These are phyloP conservation scores for Pteropus rufus DNA, from an alignment of 2,797 vertebrate species.

Conservation along the genomic window DNA sequence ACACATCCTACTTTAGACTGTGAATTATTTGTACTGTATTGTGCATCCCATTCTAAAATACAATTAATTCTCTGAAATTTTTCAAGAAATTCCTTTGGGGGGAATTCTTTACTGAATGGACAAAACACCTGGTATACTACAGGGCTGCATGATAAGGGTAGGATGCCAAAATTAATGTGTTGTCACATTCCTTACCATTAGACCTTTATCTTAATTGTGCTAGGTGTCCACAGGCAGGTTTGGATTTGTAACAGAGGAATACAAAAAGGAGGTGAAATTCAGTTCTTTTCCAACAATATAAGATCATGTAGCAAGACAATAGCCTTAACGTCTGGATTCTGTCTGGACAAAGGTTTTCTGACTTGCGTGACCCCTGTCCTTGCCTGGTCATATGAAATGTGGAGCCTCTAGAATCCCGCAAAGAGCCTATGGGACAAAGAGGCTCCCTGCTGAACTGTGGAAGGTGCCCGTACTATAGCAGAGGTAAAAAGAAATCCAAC, in stretches of 20 bases:
- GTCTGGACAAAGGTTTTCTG: neutral
- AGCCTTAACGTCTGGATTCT: neutral
- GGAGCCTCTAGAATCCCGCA: neutral
- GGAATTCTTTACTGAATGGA: neutral
- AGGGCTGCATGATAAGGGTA: rapidly evolving
- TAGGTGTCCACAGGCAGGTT: neutral
- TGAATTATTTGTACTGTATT: neutral
- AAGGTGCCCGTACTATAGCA: rapidly evolving
- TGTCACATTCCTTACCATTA: neutral
- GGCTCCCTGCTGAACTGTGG: neutral
- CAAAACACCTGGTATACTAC: neutral
- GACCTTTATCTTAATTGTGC: neutral
- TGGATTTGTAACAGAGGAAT: neutral
- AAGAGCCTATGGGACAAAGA: neutral
- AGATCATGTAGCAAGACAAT: neutral
- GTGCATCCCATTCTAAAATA: neutral
- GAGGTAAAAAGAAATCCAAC: neutral
- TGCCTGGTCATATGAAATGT: neutral
- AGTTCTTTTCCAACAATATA: neutral
- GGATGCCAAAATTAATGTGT: rapidly evolving
- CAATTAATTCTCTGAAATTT: neutral
- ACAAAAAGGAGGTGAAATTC: neutral
- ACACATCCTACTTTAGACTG: neutral
- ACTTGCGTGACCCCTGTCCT: neutral
- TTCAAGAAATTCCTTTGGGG: neutral